A percentile compares a stretch with the other conserved stretches of the same genome.
These are phyloP conservation scores for Tachystola acroxantha DNA, from an alignment of 2,888 invertebrate genomes.

Conservation along the genomic window DNA sequence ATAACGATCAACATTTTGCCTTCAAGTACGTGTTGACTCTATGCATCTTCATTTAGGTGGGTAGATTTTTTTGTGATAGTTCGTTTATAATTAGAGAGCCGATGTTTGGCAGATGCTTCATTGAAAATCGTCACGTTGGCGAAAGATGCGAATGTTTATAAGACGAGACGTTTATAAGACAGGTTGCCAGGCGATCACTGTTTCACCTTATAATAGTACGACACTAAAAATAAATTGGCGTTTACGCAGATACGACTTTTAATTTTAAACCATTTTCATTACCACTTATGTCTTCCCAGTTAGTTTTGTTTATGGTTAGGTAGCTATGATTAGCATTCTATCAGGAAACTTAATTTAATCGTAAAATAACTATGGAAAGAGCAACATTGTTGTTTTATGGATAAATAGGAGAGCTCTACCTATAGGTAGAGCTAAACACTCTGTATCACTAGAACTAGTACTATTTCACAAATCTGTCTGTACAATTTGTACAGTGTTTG, in stretches of 20 bases:
- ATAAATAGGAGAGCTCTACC: no score
- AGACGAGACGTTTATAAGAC: conserved; percentile 20
- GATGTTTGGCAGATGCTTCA: conserved; percentile 55
- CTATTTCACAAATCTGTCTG: no score
- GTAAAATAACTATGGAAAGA: background rate
- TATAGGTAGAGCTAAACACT: no score
- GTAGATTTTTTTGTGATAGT: conserved; percentile 37
- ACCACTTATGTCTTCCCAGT: no score
- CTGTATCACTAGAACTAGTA: no score
- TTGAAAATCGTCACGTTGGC: conserved; percentile 46
- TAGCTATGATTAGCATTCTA: no score
- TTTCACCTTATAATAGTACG: conserved; percentile 27
- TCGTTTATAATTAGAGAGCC: conserved; percentile 52
- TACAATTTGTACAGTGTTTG: no score
- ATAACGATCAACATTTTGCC: conserved; percentile 24
- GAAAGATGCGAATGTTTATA: conserved; percentile 34
- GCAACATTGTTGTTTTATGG: no score
- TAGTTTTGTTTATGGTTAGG: no score
- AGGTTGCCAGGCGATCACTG: conserved; percentile 32
- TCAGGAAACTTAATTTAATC: no score
- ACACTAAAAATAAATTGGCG: conserved; percentile 18
- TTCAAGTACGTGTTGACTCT: conserved; percentile 26
- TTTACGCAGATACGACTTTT: conserved; percentile 3
- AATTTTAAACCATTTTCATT: no score
- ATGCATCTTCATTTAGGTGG: conserved; percentile 43